These are phyloP conservation scores for Nothura maculosa DNA, from an alignment of 2,797 vertebrate genomes.

Conservation along the genomic window DNA sequence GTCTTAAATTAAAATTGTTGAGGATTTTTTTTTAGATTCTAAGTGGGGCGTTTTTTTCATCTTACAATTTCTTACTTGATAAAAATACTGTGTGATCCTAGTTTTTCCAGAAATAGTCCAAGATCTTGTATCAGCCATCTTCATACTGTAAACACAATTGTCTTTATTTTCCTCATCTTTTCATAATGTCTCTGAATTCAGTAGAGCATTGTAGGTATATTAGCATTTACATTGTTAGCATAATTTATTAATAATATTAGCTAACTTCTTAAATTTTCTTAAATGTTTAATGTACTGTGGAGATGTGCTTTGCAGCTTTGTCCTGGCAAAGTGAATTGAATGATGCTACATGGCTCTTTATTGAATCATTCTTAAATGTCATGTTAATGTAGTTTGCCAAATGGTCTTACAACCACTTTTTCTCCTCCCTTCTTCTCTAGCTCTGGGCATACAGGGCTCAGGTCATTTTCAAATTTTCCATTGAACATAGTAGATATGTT, in stretches of 20 bases:
- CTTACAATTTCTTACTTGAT: background rate
- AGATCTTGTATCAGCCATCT: background rate
- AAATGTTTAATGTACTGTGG: background rate
- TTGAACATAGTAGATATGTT: background rate
- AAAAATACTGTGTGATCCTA: background rate
- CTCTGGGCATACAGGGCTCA: background rate
- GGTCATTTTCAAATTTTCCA: background rate
- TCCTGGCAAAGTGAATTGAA: conserved; percentile 2
- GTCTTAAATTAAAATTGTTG: background rate
- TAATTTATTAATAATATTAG: background rate
- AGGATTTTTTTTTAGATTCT: background rate
- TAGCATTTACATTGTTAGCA: background rate
- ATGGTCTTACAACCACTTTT: background rate
- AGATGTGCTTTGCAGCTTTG: background rate
- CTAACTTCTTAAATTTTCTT: background rate
- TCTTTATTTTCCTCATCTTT: background rate
- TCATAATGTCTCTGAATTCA: background rate
- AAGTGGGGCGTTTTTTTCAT: background rate
- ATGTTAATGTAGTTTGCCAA: background rate
- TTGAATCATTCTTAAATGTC: conserved; percentile 10
- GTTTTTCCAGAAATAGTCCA: background rate
- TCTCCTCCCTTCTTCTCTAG: background rate
- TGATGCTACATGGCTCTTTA: background rate
- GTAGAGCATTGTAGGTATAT: background rate
- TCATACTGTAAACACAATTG: background rate